Evolutionary conservation across 2,888 invertebrate species (phyloP), one percentile per base, ranked within the genome.

Genomic region (Trachelus tabidus): DNA sequence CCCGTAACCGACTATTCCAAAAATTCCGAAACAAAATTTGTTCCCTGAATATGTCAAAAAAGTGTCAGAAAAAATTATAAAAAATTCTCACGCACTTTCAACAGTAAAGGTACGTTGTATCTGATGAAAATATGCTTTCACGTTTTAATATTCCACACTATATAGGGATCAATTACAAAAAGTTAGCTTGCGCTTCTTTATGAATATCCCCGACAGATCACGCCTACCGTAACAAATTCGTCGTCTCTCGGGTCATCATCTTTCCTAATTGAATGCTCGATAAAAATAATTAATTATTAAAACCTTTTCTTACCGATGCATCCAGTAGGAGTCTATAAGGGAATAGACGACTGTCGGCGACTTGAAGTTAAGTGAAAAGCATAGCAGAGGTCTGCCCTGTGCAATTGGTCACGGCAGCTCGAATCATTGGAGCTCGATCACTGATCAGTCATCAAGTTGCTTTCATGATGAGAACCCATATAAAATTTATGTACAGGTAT

Each of bases 271-370:
- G 56, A 56, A 71, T 31, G 71, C 71, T 71, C 12, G 31, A 34
- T 31, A 71, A 71, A 71, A 71, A 56, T 56, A 56, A 71, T 71
- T 71, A 71, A 71, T 71, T 71, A 71, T 71, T 31, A 71, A 33
- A 31, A 33, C 15, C 9, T 31, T 71, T 34, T 34, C 71, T 34
- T 34, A 34, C 71, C 33, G 33, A 15, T 31, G 33, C 33, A 71
- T 34, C 31, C 71, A 33, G 71, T 31, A 71, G 12, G 15, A 33
- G 71, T 34, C 71, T 23, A 34, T 71, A 71, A 71, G 71, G 12
- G 31, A 34, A 9, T 30, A 34, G 33, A 71, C 12, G 71, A 31
- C 33, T 31, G 12, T 31, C 71, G 71, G 12, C 12, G 71, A 23
- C 34, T 31, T 9, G 12, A 31, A 34, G 71, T 71, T 30, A 71